Evolutionary conservation across 1,140 invertebrate species (phyloP), one percentile per base, ranked within the genome.

Genomic region (Tetragnatha versicolor): DNA sequence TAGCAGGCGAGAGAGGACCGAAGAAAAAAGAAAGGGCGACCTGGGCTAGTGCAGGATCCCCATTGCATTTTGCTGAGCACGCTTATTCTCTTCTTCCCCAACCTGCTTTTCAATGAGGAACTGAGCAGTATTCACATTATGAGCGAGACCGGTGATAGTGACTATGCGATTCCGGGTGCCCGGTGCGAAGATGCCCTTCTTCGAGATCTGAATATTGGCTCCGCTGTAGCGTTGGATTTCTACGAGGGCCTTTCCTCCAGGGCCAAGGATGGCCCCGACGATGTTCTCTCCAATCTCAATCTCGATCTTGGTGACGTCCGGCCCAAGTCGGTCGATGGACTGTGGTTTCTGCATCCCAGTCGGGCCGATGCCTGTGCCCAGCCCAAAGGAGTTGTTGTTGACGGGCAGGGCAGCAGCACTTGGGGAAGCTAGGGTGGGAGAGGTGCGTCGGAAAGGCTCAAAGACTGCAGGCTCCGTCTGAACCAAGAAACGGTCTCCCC

Each of bases 121-220:
- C 84, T 95, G 93, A 86, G 96, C 96, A 86, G 91, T 93, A 85
- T 89, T 89, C 86, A 98, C 95, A 86, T 93, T 92, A 87, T 90
- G 91, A 82, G 91, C 90, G 83, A 91, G 91, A 86, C 96, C 96
- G 84, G 92, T 92, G 87, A 98, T 97, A 86, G 95, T 96, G 80
- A 98, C 97, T 87, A 98, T 95, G 84, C 97, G 92, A 89, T 98
- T 97, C 85, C 95, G 93, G 79, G 95, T 97, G 86, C 96, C 95
- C 82, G 96, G 95, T 83, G 94, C 94, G 89, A 95, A 97, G 84
- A 94, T 94, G 84, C 96, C 96, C 89, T 98, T 98, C 90, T 98
- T 98, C 82, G 95, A 97, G 87, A 98, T 98, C 89, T 98, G 95
- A 87, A 98, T 96, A 88, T 94, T 97, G 85, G 96, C 95, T 85